Evolutionary conservation across 1,140 invertebrate genomes (phyloP).

Genomic region (Cydia fagiglandana): DNA sequence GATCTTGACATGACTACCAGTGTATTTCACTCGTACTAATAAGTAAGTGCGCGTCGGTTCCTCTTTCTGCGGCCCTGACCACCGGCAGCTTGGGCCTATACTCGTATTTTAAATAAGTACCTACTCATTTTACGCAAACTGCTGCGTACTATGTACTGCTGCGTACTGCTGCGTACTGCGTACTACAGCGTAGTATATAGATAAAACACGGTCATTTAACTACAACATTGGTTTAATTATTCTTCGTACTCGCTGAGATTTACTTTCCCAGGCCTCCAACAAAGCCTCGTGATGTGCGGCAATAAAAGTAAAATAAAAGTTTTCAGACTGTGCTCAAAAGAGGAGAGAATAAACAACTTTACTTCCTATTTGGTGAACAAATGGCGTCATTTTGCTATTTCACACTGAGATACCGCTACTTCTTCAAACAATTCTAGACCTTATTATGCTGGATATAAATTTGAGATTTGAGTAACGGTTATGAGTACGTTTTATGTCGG

Average conservation of each 20-base stretch:
- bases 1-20: too few species aligned
- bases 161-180: too few species aligned
- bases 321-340: constrained; percentile 43
- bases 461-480: not conserved
- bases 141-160: too few species aligned
- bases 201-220: too few species aligned
- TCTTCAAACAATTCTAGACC: not conserved
- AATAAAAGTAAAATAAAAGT: constrained; percentile 59
- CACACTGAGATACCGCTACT: not conserved
- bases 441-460: not conserved
- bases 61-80: too few species aligned
- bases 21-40: too few species aligned
- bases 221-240: constrained; percentile 20
- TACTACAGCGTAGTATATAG: too few species aligned
- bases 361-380: constrained; percentile 60
- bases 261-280: constrained; percentile 20
- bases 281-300: constrained; percentile 36
- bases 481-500: not conserved
- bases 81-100: too few species aligned
- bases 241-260: constrained; percentile 15
- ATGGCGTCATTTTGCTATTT: constrained; percentile 45
- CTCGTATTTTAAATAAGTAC: too few species aligned
- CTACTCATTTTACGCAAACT: too few species aligned
- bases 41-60: too few species aligned
- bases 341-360: constrained; percentile 57